Percentiles rank a stretch among this genome's conserved stretches.
phyloP scores from a whole-genome alignment of 1,140 invertebrate genomes.

The Ostrea denselamellosa region DNA sequence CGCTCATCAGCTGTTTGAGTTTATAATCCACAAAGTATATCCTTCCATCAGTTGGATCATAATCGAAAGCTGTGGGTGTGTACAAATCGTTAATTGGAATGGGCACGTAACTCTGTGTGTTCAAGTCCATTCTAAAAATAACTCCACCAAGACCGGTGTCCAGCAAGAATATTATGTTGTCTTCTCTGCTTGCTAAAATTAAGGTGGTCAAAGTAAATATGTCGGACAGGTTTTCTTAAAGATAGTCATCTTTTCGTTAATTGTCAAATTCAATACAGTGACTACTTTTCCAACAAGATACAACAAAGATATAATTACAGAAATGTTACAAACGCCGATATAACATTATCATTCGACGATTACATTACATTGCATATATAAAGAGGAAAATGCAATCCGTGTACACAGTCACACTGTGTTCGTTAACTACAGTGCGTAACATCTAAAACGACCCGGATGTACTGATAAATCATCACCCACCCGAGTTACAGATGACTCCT shows the following conservation, averaged over 20 bases:
- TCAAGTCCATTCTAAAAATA: constrained; percentile 63
- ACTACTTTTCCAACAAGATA: no score
- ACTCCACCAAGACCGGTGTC: constrained; percentile 62
- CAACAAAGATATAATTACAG: no score
- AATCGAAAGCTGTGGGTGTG: constrained; percentile 60
- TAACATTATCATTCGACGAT: no score
- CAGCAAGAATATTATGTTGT: constrained; percentile 65
- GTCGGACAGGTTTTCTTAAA: no score
- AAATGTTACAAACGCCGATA: no score
- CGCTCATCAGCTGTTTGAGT: constrained; percentile 61
- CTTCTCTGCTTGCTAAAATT: constrained; percentile 58
- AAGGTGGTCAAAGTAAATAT: neutral
- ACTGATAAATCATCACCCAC: constrained; percentile 16
- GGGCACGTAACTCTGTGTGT: constrained; percentile 58
- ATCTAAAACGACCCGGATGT: neutral
- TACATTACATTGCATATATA: no score
- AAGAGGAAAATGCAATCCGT: no score
- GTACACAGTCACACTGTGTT: no score
- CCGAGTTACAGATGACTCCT: constrained; percentile 58
- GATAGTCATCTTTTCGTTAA: no score
- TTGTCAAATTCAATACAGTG: no score
- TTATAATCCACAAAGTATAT: constrained; percentile 62
- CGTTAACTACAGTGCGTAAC: neutral
- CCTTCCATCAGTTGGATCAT: constrained; percentile 59
- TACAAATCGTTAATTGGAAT: constrained; percentile 63